phyloP scores from a whole-genome alignment of 2,797 vertebrate species.

The Hapalemur alaotrensis region DNA sequence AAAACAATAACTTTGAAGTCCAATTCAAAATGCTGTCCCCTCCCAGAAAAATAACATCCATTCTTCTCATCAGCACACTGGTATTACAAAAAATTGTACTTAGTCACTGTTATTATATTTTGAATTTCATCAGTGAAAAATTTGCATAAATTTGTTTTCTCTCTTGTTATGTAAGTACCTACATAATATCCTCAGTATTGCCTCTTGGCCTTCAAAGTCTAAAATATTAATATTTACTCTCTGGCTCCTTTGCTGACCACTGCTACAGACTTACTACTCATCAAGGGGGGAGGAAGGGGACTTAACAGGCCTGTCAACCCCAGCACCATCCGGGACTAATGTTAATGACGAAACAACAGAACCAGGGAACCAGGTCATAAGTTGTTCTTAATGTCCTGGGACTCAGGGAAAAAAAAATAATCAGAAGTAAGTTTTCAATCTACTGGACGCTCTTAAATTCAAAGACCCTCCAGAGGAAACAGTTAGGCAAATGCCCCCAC shows the following conservation, averaged over 20 bases:
- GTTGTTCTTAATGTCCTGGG: neutral
- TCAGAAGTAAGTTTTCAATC: neutral
- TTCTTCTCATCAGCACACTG: neutral
- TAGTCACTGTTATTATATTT: neutral
- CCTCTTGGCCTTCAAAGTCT: constrained; percentile 32
- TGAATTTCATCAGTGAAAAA: constrained; percentile 15
- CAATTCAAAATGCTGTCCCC: neutral
- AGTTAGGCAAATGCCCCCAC: neutral
- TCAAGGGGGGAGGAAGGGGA: neutral
- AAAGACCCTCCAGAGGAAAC: neutral
- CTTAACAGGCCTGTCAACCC: neutral
- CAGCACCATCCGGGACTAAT: neutral
- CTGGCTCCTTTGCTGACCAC: neutral
- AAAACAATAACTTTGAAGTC: constrained; percentile 1
- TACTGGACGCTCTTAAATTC: neutral
- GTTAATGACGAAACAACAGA: neutral
- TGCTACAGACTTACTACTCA: neutral
- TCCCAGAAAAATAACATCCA: neutral
- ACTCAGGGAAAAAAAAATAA: neutral
- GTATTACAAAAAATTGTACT: neutral
- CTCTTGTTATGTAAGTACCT: constrained; percentile 20
- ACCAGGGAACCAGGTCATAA: neutral
- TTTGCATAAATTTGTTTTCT: constrained; percentile 2
- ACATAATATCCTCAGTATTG: constrained; percentile 9
- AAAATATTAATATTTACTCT: constrained; percentile 56